Evolutionary conservation across 1,140 invertebrate species (phyloP).

Genomic region (Nylanderia fulva): DNA sequence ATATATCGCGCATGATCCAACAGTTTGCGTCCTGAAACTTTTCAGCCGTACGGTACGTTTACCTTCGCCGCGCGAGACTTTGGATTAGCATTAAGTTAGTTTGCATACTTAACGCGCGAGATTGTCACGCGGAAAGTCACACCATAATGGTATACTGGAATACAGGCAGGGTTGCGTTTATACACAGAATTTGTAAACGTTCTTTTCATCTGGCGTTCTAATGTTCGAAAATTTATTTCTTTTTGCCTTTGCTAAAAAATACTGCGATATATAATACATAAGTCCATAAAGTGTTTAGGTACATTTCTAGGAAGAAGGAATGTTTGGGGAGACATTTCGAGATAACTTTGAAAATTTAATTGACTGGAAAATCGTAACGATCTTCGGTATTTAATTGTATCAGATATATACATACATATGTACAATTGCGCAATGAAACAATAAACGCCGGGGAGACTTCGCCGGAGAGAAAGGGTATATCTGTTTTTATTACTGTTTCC

Average conservation of each 20-base stretch:
- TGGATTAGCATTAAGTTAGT: conserved; percentile 52
- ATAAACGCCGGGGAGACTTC: neutral
- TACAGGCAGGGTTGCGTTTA: neutral
- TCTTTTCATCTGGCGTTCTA: neutral
- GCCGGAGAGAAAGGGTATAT: neutral
- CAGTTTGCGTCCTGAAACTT: conserved; percentile 43
- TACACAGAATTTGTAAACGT: neutral
- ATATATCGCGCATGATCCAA: conserved; percentile 9
- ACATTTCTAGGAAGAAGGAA: neutral
- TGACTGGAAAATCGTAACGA: neutral
- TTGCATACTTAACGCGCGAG: conserved; percentile 47
- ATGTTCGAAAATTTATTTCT: neutral
- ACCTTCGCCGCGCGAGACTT: conserved; percentile 14
- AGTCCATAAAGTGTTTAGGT: neutral
- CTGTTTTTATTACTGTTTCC: conserved; percentile 42
- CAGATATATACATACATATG: no score
- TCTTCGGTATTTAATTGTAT: neutral
- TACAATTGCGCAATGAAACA: neutral
- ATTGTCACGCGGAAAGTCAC: conserved; percentile 29
- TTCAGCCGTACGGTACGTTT: neutral
- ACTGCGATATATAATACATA: neutral
- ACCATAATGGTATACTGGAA: conserved; percentile 10
- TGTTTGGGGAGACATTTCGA: no score
- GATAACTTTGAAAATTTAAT: neutral
- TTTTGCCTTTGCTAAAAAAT: conserved; percentile 10